Evolutionary conservation across 1,140 invertebrate species (phyloP).

Genomic region (Phymastichus coffea): DNA sequence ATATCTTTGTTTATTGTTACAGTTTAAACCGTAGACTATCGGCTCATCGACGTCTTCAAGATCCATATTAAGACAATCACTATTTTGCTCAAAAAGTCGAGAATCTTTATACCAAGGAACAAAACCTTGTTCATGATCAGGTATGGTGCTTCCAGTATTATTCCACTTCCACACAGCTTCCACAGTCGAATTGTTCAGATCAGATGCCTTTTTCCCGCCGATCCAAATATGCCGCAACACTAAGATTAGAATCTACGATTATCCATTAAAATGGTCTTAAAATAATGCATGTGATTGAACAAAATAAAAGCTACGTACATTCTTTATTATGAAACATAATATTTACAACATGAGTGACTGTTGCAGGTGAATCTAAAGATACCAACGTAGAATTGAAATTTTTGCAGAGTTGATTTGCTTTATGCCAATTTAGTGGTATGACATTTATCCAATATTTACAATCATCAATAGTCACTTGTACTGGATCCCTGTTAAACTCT

Average conservation of each 20-base stretch:
- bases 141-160: conserved; percentile 10
- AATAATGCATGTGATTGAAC: background rate
- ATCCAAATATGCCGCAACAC: conserved; percentile 34
- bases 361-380: conserved; percentile 28
- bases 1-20: conserved; percentile 27
- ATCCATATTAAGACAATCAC: conserved; percentile 54
- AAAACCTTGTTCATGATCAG: conserved; percentile 15
- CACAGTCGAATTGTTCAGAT: background rate
- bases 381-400: conserved; percentile 25
- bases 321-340: conserved; percentile 30
- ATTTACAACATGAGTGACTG: conserved; percentile 25
- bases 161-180: conserved; percentile 27
- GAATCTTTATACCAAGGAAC: conserved; percentile 25
- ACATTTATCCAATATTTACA: conserved; percentile 32
- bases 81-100: conserved; percentile 43
- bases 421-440: conserved; percentile 13
- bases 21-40: conserved; percentile 31
- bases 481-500: conserved; percentile 10
- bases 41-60: conserved; percentile 41
- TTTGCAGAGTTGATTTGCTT: conserved; percentile 21
- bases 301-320: conserved; percentile 12
- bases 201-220: conserved; percentile 19
- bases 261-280: conserved; percentile 4
- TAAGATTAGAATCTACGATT: conserved; percentile 22
- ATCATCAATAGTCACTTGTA: conserved; percentile 2